Base-by-base conservation (phyloP, 2,888 invertebrate genomes). In the Oscheius myriophilus region DNA sequence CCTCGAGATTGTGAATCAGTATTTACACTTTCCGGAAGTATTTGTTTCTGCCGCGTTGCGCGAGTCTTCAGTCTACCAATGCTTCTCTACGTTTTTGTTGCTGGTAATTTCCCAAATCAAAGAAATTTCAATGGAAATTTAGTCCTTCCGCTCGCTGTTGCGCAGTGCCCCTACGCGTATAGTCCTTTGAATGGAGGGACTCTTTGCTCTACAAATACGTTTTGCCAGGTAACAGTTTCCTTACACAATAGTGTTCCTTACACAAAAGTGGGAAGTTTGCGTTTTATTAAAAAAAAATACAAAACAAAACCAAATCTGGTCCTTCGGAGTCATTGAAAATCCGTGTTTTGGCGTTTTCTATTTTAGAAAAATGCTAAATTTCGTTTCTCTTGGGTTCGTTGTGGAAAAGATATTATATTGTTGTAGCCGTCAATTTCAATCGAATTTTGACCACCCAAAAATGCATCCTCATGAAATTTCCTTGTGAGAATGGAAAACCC, bases 141-240 rank as follows among this genome's bases (percentile, higher is more conserved):
- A 58, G 54, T 68, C 0, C 11, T 63, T 18, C 23, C 43, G 33
- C n/a, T 33, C 11, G 45, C 25, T 42, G 16, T 46, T 1, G 51
- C 52, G 33, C 67, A 67, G 61, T 67, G 67, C 41, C 67, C 67
- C n/a, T 67, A 61, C 33, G 67, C 59, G 0, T 67, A 67, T 45
- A 61, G 61, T 18, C 53, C 67, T 7, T 18, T 67, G 46, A 67
- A 67, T 43, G 61, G 61, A n/a, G 67, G 61, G 14, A 67, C 67
- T 7, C 1, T 52, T 1, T 67, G 67, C 23, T 59, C 59, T 7
- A 26, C 43, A 18, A 46, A 49, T 12, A 61, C 52, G 2, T 67
- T 41, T 33, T 67, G 67, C 26, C 59, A 61, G 57, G 66, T 66
- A 46, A 43, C n/a, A n/a, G 12, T 43, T 43, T 14, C n/a, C n/a